Conservation (phyloP, 2,797 vertebrate species). For the Epinephelus coioides region DNA sequence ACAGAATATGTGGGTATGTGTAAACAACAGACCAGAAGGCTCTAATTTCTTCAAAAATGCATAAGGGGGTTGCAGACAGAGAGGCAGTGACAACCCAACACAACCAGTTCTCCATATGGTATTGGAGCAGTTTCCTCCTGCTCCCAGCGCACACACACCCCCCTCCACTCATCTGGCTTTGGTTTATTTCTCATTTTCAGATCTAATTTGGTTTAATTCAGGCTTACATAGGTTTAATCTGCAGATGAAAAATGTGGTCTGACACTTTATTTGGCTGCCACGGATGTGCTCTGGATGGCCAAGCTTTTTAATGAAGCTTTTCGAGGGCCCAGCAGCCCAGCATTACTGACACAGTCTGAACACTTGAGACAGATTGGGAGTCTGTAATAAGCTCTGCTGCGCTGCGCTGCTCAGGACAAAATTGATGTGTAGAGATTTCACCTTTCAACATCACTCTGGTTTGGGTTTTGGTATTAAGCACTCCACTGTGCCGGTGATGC, state of each 20-base stretch:
- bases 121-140: conserved; percentile 46
- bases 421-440: conserved; percentile 77
- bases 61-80: conserved; percentile 36
- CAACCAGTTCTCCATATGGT: conserved; percentile 55
- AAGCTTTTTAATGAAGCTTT: conserved; percentile 84
- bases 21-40: conserved; percentile 54
- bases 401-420: conserved; percentile 68
- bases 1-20: conserved; percentile 54
- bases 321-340: conserved; percentile 67
- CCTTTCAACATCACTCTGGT: conserved; percentile 73
- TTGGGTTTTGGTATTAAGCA: conserved; percentile 60
- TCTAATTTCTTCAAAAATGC: conserved; percentile 56
- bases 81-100: conserved; percentile 32
- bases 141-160: conserved; percentile 20
- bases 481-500: conserved; percentile 44
- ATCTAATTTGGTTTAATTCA: conserved; percentile 86
- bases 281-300: conserved; percentile 76
- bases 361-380: conserved; percentile 83
- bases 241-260: conserved; percentile 84
- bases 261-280: conserved; percentile 86
- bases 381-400: conserved; percentile 82
- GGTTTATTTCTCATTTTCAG: conserved; percentile 84
- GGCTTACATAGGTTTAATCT: conserved; percentile 83
- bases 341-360: conserved; percentile 77
- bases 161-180: conserved; percentile 68